Percentiles rank a stretch among this genome's conserved stretches.
Conservation (phyloP, 2,888 invertebrate genomes). For the Thereva nobilitata region DNA sequence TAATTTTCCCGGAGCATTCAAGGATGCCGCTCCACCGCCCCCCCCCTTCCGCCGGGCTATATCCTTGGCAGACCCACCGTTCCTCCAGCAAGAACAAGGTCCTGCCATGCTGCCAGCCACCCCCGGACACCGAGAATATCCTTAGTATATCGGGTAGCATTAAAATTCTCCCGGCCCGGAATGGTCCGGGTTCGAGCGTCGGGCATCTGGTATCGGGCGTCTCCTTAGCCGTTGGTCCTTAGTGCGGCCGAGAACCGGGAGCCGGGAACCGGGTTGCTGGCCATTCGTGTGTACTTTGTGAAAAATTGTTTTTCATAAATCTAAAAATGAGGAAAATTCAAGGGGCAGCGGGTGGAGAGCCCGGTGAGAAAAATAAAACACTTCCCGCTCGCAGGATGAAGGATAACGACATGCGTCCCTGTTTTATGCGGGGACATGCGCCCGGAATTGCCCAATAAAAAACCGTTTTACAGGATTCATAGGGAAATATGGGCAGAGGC, state of each 20-base stretch:
- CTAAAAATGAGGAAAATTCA: slow-evolving; percentile 48
- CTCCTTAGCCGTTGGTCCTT: background rate
- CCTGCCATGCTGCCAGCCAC: background rate
- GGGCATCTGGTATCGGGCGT: too few relatives aligned
- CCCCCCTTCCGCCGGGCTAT: background rate
- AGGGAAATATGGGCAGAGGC: slow-evolving; percentile 46
- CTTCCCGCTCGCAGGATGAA: slow-evolving; percentile 23
- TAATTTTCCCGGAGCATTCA: slow-evolving; percentile 49
- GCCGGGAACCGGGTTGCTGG: background rate
- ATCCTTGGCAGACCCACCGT: background rate
- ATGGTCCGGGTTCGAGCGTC: background rate
- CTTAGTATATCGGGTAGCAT: slow-evolving; percentile 15
- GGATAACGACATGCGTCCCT: slow-evolving; percentile 44
- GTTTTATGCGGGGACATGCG: slow-evolving; percentile 48
- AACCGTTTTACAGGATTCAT: slow-evolving; percentile 49
- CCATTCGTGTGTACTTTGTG: slow-evolving; percentile 45
- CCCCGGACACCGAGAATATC: slow-evolving; percentile 4
- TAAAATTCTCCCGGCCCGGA: slow-evolving; percentile 30
- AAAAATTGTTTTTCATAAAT: slow-evolving; percentile 56
- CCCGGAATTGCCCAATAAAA: slow-evolving; percentile 51
- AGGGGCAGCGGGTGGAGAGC: slow-evolving; percentile 19
- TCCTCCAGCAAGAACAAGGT: background rate
- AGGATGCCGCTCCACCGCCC: slow-evolving; percentile 3
- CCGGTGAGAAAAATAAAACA: slow-evolving; percentile 27
- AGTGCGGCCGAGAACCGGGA: background rate